A percentile compares a stretch with the other conserved stretches of the same genome.
Conservation (phyloP, 2,113 vertebrate genomes). For the Hemibagrus wyckioides region DNA sequence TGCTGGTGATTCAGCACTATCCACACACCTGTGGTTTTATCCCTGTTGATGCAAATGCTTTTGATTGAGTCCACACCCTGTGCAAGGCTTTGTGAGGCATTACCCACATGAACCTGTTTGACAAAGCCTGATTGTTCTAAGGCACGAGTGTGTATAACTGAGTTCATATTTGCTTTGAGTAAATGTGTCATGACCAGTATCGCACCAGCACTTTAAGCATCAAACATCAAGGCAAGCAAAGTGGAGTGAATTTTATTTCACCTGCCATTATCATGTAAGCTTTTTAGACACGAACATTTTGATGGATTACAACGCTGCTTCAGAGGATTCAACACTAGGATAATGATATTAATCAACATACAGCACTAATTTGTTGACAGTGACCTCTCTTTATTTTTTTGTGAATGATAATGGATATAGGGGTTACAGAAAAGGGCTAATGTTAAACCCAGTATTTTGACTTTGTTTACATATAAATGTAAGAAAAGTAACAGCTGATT, state of each 20-base stretch:
- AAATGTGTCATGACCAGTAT: neutral
- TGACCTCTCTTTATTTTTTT: neutral
- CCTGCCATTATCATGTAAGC: neutral
- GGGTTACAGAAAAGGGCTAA: neutral
- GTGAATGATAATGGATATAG: neutral
- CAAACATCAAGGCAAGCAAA: neutral
- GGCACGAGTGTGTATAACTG: neutral
- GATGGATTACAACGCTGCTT: neutral
- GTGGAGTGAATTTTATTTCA: neutral
- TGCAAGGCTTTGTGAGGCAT: conserved; percentile 16
- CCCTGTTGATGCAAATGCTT: conserved; percentile 48
- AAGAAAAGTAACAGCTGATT: neutral
- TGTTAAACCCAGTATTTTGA: neutral
- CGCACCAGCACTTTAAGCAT: neutral
- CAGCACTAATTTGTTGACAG: neutral
- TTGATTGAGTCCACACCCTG: conserved; percentile 40
- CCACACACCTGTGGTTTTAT: conserved; percentile 36
- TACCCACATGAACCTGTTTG: conserved; percentile 48
- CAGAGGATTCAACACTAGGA: neutral
- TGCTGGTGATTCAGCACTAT: conserved; percentile 41
- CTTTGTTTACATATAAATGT: neutral
- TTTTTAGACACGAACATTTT: neutral
- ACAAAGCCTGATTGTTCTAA: conserved; percentile 34
- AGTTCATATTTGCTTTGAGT: conserved; percentile 12
- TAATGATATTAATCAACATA: neutral